phyloP scores from a whole-genome alignment of 2,797 vertebrate genomes.

The Dendrocincla fuliginosa region DNA sequence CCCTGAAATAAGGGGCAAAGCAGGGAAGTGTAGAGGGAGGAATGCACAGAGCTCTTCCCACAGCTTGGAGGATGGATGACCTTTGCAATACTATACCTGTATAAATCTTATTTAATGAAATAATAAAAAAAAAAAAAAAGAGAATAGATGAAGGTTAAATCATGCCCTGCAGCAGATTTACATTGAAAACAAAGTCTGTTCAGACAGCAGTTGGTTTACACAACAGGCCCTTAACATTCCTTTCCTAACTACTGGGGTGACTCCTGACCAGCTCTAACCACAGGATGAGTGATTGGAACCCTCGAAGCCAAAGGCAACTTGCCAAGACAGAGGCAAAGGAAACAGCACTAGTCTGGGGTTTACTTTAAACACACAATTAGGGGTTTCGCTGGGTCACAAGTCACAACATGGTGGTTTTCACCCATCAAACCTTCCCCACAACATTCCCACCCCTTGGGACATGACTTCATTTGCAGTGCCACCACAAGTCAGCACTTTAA shows the following conservation, averaged over 20 bases:
- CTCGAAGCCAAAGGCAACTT: background rate
- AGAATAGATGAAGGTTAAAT: conserved; percentile 75
- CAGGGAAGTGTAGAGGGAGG: background rate
- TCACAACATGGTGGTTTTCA: background rate
- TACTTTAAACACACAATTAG: background rate
- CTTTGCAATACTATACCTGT: conserved; percentile 73
- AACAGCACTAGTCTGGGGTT: background rate
- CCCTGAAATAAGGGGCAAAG: background rate
- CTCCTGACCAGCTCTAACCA: background rate
- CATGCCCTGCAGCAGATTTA: conserved; percentile 70
- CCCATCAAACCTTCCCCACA: background rate
- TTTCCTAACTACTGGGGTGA: background rate
- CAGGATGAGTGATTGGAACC: background rate
- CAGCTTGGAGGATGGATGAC: conserved; percentile 65
- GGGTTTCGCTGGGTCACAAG: background rate
- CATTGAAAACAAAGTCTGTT: conserved; percentile 47
- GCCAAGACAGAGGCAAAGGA: background rate
- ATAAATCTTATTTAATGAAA: conserved; percentile 81
- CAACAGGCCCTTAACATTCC: conserved; percentile 51
- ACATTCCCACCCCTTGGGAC: background rate
- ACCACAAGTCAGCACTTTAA: background rate
- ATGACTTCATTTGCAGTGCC: background rate
- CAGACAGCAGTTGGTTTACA: conserved; percentile 39
- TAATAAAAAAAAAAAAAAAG: conserved; percentile 43
- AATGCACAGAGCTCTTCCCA: conserved; percentile 59